A percentile compares a stretch with the other conserved stretches of the same genome.
Conservation (phyloP, 2,113 vertebrate genomes). For the Hippocampus guttulatus region DNA sequence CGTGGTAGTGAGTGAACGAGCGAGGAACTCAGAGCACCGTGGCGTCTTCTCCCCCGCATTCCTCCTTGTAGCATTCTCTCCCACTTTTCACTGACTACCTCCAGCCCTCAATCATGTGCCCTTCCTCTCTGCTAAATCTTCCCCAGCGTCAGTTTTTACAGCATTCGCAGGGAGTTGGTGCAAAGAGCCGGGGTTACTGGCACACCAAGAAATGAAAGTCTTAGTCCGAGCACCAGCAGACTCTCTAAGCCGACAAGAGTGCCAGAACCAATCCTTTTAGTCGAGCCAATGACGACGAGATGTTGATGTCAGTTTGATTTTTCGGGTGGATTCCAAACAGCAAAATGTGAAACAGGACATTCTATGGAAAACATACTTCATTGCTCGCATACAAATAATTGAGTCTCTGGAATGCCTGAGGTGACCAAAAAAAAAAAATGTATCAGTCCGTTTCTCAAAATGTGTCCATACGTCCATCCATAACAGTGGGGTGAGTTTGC, state of each 20-base stretch:
- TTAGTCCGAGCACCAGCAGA: conserved; percentile 22
- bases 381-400: no score
- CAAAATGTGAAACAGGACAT: no score
- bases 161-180: conserved; percentile 34
- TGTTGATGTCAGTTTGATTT: background rate
- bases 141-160: conserved; percentile 20
- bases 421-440: no score
- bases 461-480: no score
- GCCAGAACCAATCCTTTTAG: conserved; percentile 45
- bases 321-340: background rate
- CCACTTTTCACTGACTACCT: conserved; percentile 14
- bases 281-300: background rate
- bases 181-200: conserved; percentile 21
- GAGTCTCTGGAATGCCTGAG: no score
- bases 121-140: conserved; percentile 22
- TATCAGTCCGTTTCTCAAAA: no score
- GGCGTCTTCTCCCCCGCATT: conserved; percentile 84
- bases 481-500: no score
- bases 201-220: conserved; percentile 25
- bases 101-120: conserved; percentile 11
- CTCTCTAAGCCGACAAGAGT: conserved; percentile 25
- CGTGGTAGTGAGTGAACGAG: conserved; percentile 15
- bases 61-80: conserved; percentile 51
- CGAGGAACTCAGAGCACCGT: conserved; percentile 61
- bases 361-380: no score